phyloP scores from a whole-genome alignment of 2,888 invertebrate genomes.

The Hyppa rectilinea region DNA sequence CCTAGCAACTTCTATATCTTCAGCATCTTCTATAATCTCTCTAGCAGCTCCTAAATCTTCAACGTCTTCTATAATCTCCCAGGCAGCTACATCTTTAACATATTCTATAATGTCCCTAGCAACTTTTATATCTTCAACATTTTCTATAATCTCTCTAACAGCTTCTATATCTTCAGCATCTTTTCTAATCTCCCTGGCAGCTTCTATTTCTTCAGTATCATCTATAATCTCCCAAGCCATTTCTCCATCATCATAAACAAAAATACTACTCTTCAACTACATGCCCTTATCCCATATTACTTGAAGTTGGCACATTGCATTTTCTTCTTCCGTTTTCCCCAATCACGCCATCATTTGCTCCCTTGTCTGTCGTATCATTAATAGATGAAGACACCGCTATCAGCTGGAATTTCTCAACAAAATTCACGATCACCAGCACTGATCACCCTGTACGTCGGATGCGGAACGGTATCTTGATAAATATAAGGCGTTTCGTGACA shows the following conservation, averaged over 20 bases:
- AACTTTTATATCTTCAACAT: too few relatives aligned
- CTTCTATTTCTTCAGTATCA: too few relatives aligned
- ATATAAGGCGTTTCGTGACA: constrained; percentile 88
- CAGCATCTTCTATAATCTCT: background rate
- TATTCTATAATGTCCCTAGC: background rate
- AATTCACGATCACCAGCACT: background rate
- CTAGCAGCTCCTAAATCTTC: too few relatives aligned
- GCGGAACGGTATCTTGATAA: constrained; percentile 87
- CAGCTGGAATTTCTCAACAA: background rate
- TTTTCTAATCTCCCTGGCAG: too few relatives aligned
- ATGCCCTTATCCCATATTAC: background rate
- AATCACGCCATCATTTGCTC: background rate
- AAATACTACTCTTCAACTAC: background rate
- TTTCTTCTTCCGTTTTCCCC: background rate
- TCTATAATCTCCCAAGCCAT: too few relatives aligned
- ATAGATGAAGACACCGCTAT: background rate
- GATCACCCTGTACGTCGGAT: constrained; percentile 71
- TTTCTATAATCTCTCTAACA: too few relatives aligned
- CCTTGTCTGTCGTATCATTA: background rate
- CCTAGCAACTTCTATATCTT: too few relatives aligned
- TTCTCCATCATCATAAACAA: background rate
- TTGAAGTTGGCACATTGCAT: background rate
- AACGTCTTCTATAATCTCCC: too few relatives aligned
- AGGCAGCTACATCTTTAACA: too few relatives aligned
- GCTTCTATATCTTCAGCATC: too few relatives aligned